Base-by-base conservation (phyloP, 2,113 vertebrate genomes). In the Alethe diademata region DNA sequence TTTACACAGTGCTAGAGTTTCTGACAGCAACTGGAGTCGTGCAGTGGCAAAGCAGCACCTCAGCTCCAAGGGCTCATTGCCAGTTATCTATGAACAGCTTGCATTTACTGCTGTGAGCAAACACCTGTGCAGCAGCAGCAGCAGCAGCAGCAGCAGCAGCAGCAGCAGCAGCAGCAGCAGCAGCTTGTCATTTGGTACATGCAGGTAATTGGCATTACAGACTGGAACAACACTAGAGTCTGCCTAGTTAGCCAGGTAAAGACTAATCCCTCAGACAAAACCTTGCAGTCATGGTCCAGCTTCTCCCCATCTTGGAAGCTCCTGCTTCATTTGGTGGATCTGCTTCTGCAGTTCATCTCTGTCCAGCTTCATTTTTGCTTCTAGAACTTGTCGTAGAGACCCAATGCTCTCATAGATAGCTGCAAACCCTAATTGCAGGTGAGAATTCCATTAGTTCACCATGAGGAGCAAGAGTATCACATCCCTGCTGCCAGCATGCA, bases 341-440 rank as follows among this genome's bases (percentile, higher is more conserved):
- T 98, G 97, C 91, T 98, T 98, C 97, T 98, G 98, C 4, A 98
- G 95, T 35, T 98, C 98, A 12, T 98, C 98, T 95, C 93, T 98
- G 93, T 98, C 98, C 90, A 98, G 93, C 89, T 98, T 98, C 97
- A 98, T 98, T 96, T 98, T 98, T 1, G 97, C 97, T 94, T 98
- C 98, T 3, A 98, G 97, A 73, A 98, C 97, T 97, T 98, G 97
- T 78, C 97, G 97, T 78, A 98, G 97, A 62, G 98, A 98, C 35
- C 98, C 98, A 79, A 98, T 98, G 96, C 98, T 98, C 86, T 98
- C 98, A 50, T 98, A 98, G 94, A 98, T 98, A 50, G 98, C 97
- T 36, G 98, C 94, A 95, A 98, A 98, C 48, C 98, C 98, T 98
- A 88, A 62, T 86, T 48, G 67, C 40, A 88, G 73, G 62, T 45